phyloP scores from a whole-genome alignment of 2,113 vertebrate genomes.

The Neolamprologus fasciatus region DNA sequence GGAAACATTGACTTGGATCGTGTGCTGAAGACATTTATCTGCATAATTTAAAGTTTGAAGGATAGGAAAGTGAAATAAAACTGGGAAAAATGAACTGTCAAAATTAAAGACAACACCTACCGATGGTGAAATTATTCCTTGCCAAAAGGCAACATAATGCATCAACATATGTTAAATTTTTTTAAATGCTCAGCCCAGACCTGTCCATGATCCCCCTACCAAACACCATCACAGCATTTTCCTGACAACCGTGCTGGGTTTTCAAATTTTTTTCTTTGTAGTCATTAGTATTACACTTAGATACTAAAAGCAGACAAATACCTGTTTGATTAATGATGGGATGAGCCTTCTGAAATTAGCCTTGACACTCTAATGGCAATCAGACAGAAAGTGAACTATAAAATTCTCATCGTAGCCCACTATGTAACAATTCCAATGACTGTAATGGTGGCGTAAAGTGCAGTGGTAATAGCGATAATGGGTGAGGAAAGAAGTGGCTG shows the following conservation, averaged over 20 bases:
- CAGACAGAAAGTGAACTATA: slow-evolving; percentile 5
- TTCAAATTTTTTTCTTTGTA: neutral
- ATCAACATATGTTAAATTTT: neutral
- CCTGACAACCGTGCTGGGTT: neutral
- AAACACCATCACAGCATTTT: neutral
- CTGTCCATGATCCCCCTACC: neutral
- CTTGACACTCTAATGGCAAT: slow-evolving; percentile 27
- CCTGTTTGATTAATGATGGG: neutral
- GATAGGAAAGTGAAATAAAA: neutral
- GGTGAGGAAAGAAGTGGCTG: neutral
- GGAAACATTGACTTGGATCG: neutral
- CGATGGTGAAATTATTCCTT: neutral
- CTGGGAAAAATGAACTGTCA: neutral
- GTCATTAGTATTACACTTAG: neutral
- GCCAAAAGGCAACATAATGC: neutral
- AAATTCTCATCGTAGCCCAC: slow-evolving; percentile 20
- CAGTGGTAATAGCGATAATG: slow-evolving; percentile 34
- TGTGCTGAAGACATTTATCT: neutral
- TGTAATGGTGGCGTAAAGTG: slow-evolving; percentile 33
- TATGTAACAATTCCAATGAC: slow-evolving; percentile 40
- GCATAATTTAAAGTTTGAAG: neutral
- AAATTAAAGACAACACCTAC: neutral
- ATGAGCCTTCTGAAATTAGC: slow-evolving; percentile 20
- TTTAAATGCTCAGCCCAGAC: neutral
- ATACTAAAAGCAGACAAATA: neutral